These are phyloP conservation scores for Tupiocoris notatus DNA, from an alignment of 2,888 invertebrate genomes.

Conservation along the genomic window DNA sequence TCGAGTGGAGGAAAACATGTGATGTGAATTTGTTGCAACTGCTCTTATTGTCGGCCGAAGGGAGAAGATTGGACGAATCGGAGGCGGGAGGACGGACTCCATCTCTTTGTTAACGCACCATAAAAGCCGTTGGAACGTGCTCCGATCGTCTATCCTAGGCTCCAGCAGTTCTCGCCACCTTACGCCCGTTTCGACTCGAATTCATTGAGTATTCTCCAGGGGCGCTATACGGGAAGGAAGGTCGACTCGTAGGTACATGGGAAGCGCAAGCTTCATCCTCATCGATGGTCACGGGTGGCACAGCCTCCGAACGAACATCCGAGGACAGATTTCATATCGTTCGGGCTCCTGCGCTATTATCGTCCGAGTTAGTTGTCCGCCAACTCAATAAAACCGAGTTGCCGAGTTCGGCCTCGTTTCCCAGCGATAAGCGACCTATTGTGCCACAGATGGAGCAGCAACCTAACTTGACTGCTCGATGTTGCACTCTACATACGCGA, in stretches of 20 bases:
- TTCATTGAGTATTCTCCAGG: conserved; percentile 38
- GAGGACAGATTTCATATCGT: conserved; percentile 33
- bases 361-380: conserved; percentile 26
- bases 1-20: conserved; percentile 4
- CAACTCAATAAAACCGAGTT: conserved; percentile 21
- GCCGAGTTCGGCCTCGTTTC: background rate
- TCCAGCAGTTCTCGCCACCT: background rate
- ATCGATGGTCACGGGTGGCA: conserved; percentile 9
- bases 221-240: background rate
- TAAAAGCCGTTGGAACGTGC: conserved; percentile 39
- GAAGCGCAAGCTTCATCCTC: background rate
- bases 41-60: conserved; percentile 22
- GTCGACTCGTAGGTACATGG: no score
- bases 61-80: conserved; percentile 1
- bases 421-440: conserved; percentile 28
- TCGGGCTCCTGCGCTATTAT: conserved; percentile 15
- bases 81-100: background rate
- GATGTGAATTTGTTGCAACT: conserved; percentile 42
- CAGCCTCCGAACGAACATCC: conserved; percentile 19
- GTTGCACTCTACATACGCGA: background rate
- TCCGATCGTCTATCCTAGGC: conserved; percentile 11
- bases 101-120: conserved; percentile 40
- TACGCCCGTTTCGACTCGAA: background rate
- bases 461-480: background rate
- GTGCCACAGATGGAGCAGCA: no score